Evolutionary conservation across 2,113 vertebrate species (phyloP), one percentile per base, ranked within the genome.

Genomic region (Gnathonemus longibarbis): DNA sequence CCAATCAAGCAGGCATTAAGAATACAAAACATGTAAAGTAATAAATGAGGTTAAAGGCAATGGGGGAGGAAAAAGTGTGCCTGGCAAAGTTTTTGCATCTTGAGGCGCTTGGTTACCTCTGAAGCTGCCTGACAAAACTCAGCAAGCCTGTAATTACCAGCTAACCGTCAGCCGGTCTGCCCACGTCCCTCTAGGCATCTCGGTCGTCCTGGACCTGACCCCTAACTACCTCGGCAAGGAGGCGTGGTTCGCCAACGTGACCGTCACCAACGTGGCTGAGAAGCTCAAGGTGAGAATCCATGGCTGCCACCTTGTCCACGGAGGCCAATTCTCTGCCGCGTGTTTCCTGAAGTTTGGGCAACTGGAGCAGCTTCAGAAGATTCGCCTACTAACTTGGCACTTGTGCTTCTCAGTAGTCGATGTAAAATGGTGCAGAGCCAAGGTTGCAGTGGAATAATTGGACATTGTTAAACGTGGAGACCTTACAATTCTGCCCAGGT

Each of bases 131-230:
- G 31, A n/a, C 19, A 3, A 35, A 77, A 66, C 5, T 66, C 13
- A 31, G 35, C 77, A 7, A 42, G 39, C 35, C 77, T 19, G 5
- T 17, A 48, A n/a, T 10, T n/a, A 3, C 45, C 9, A 8, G 39
- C 45, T 84, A 84, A 48, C 83, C 0, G 45, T 9, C 11, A 35
- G 48, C 5, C 5, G 24, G n/a, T 88, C n/a, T 70, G 2, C 66
- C n/a, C 11, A 5, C 50, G 50, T 42, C 48, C 5, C 58, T 48
- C 4, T 89, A 98, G 97, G 95, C 62, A 94, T 98, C 46, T 94
- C 74, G 15, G 94, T 98, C 84, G 92, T 98, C 90, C 92, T 98
- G 94, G 97, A 98, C 87, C 93, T 98, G 90, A 98, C 96, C 27
- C 97, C 97, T 3, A 98, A 97, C 94, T 97, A 97, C 42, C 91